Percentiles rank a stretch among this genome's conserved stretches.
Conservation (phyloP, 2,797 vertebrate species). For the Sphenodon punctatus region DNA sequence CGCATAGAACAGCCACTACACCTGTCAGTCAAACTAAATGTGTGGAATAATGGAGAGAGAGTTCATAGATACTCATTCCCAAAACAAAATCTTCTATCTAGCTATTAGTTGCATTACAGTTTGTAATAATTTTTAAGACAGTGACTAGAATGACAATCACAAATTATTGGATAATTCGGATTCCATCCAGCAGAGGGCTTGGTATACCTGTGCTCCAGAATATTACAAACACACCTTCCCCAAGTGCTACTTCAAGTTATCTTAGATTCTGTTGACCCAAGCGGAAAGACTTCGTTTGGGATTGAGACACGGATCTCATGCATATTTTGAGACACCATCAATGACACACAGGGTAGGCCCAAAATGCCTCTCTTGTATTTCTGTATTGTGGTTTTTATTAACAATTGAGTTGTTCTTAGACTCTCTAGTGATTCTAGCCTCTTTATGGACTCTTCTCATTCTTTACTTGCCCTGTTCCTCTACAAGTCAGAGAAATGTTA, state of each 20-base stretch:
- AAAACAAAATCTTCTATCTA: not conserved
- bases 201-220: not conserved
- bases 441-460: not conserved
- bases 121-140: not conserved
- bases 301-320: not conserved
- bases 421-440: not conserved
- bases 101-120: not conserved
- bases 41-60: not conserved
- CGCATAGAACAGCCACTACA: not conserved
- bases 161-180: not conserved
- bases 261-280: not conserved
- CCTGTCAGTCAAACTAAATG: not conserved
- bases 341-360: rapidly evolving
- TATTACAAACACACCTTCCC: not conserved
- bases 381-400: not conserved
- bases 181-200: not conserved
- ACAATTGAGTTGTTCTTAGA: not conserved
- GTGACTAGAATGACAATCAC: not conserved
- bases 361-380: not conserved
- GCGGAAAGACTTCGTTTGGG: not conserved
- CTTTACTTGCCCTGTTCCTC: not conserved
- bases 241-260: not conserved
- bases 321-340: not conserved
- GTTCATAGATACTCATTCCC: not conserved
- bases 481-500: not conserved